Evolutionary conservation across 2,888 invertebrate genomes (phyloP).

Genomic region (Blastobasis lacticolella): DNA sequence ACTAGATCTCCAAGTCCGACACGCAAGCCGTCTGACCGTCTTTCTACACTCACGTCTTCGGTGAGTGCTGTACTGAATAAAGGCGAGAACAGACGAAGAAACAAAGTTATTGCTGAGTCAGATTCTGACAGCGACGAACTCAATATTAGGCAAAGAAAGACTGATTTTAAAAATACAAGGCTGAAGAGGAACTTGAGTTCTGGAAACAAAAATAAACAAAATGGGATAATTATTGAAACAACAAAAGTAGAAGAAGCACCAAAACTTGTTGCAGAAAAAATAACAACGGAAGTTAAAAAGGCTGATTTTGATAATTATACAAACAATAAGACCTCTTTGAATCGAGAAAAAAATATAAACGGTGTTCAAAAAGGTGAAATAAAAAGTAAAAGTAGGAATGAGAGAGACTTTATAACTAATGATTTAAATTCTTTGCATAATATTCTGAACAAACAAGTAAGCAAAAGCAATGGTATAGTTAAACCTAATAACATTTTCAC

Average conservation of each 20-base stretch:
- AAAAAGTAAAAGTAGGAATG: constrained; percentile 18
- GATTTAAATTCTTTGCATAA: constrained; percentile 21
- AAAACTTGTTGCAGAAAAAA: constrained; percentile 47
- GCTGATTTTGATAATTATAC: constrained; percentile 43
- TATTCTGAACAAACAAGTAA: constrained; percentile 20
- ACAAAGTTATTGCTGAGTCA: constrained; percentile 60
- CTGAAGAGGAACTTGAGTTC: constrained; percentile 60
- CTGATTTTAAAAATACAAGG: constrained; percentile 62
- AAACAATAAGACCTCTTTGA: constrained; percentile 19
- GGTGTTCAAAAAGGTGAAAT: constrained; percentile 22
- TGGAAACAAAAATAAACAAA: constrained; percentile 51
- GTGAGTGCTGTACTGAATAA: constrained; percentile 71
- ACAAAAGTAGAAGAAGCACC: constrained; percentile 49
- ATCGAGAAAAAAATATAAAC: constrained; percentile 26
- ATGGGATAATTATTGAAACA: constrained; percentile 38
- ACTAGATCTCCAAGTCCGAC: constrained; percentile 67
- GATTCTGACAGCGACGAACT: constrained; percentile 58
- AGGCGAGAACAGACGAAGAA: constrained; percentile 64
- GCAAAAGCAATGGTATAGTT: constrained; percentile 21
- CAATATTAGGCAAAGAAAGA: constrained; percentile 59
- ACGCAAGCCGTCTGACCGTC: constrained; percentile 64
- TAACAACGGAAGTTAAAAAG: constrained; percentile 51
- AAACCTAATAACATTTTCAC: constrained; percentile 26
- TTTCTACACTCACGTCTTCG: constrained; percentile 69
- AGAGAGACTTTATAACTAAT: constrained; percentile 24